Evolutionary conservation across 2,888 invertebrate species (phyloP), one percentile per base, ranked within the genome.

Genomic region (Himalopsyche kuldschensis): DNA sequence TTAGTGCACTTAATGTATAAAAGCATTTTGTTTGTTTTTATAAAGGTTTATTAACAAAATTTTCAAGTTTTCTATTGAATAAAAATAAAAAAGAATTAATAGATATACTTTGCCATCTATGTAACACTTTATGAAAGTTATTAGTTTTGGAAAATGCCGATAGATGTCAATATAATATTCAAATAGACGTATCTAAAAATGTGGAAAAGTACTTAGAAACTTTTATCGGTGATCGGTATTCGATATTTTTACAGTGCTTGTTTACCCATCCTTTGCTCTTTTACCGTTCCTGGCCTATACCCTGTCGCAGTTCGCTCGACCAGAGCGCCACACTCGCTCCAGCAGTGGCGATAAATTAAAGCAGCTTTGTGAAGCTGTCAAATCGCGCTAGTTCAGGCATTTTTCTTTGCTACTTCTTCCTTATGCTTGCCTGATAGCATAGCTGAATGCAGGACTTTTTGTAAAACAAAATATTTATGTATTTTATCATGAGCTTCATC

Each of bases 301-400:
- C 69, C 69, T 69, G 69, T 69, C 69, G 69, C 69, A 69, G 41
- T 76, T 47, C 30, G 47, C 17, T 41, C 24, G 78, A 47, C 78
- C 78, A 47, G 20, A 46, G 46, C 77, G 30, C 77, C 48, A 75
- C 77, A 48, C 27, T 80, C 80, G 81, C 82, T 76, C 35, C n/a
- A 55, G 84, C 75, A 63, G 20, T 55, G 80, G 84, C 84, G 80
- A 86, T 86, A 86, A 86, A 86, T 86, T 85, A 86, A 80, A 82
- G 80, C 77, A 76, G 86, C 86, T 86, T 83, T 82, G 85, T 84
- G 85, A 75, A 78, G 82, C 82, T 82, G 86, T 86, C 86, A 86
- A 82, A 84, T 84, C 76, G 85, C 83, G 86, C 85, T 79, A 31
- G 80, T 79, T 78, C 84, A 63, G 80, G 84, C 84, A 84, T 85